Evolutionary conservation across 2,113 vertebrate species (phyloP).

Genomic region (Gymnarchus niloticus): DNA sequence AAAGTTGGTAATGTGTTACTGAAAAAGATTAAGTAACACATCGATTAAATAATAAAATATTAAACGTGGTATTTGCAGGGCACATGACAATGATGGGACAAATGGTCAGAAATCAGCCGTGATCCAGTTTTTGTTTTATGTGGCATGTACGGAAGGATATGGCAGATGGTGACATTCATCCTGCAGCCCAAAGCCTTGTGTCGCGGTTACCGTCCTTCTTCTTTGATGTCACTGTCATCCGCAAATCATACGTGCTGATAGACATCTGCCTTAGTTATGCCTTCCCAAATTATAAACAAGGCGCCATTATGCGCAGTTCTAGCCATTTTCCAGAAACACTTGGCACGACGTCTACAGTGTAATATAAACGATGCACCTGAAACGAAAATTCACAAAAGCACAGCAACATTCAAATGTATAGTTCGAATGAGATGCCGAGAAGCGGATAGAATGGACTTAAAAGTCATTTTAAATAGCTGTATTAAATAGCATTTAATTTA

Average conservation of each 20-base stretch:
- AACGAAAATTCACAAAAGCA: neutral
- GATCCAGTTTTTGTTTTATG: neutral
- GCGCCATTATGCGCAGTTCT: neutral
- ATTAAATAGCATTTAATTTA: neutral
- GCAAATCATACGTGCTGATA: neutral
- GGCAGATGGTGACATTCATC: conserved; percentile 4
- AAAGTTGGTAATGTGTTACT: neutral
- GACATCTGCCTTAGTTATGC: conserved; percentile 15
- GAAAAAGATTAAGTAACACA: neutral
- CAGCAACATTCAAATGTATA: neutral
- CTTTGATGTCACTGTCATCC: neutral
- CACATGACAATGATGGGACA: neutral
- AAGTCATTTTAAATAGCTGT: neutral
- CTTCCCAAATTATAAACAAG: neutral
- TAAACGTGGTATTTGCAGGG: neutral
- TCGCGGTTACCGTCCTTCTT: neutral
- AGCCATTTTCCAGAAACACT: neutral
- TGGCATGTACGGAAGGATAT: neutral
- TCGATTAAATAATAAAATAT: neutral
- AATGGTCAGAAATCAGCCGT: neutral
- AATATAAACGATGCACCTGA: neutral
- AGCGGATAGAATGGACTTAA: neutral
- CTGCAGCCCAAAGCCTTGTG: neutral
- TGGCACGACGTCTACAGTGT: neutral
- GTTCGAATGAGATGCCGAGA: neutral